Conservation (phyloP, 2,888 invertebrate species). For the Chloromyia formosa region DNA sequence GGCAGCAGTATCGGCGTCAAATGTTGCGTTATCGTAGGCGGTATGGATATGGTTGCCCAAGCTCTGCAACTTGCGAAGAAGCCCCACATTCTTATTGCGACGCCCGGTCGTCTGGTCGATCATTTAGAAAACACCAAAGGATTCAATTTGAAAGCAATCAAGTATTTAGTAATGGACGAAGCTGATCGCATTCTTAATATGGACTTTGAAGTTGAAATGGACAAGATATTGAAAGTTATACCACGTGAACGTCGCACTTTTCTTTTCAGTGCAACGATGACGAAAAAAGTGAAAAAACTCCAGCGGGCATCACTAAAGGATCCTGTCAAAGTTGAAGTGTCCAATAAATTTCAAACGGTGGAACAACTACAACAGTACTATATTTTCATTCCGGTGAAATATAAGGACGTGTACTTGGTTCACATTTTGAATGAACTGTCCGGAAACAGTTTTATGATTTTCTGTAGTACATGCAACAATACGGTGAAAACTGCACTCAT, state of each 20-base stretch:
- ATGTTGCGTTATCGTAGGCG: constrained; percentile 96
- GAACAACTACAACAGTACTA: constrained; percentile 96
- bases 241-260: constrained; percentile 92
- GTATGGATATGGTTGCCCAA: constrained; percentile 98
- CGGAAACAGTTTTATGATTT: constrained; percentile 96
- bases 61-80: constrained; percentile 90
- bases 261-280: constrained; percentile 99
- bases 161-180: constrained; percentile 97
- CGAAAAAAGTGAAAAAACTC: constrained; percentile 94
- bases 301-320: constrained; percentile 94
- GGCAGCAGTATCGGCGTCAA: constrained; percentile 92
- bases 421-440: constrained; percentile 94
- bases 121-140: constrained; percentile 99
- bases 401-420: constrained; percentile 96
- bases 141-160: constrained; percentile 87
- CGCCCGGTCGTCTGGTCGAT: constrained; percentile 94
- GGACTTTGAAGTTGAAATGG: constrained; percentile 98
- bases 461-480: constrained; percentile 94
- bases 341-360: constrained; percentile 97
- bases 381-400: constrained; percentile 93
- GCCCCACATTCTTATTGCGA: constrained; percentile 96
- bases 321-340: constrained; percentile 95
- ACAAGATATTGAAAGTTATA: constrained; percentile 89
- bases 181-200: constrained; percentile 98
- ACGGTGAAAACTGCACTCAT: constrained; percentile 89